A percentile compares a stretch with the other conserved stretches of the same genome.
Conservation (phyloP, 2,113 vertebrate species). For the Hydropotes inermis region DNA sequence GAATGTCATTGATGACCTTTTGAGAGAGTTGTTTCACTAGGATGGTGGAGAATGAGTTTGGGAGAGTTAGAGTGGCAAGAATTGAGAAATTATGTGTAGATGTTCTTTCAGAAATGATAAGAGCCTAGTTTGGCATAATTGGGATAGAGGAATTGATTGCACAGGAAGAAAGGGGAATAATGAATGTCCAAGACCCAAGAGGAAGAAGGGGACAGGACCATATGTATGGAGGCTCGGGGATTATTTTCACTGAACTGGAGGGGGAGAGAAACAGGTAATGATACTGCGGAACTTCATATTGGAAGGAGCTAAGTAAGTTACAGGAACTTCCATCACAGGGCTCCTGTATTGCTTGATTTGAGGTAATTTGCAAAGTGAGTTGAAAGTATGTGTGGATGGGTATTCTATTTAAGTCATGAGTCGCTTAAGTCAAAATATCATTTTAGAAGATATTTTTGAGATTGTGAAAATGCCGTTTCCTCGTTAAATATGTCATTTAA, state of each 20-base stretch:
- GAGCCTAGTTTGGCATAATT: not conserved
- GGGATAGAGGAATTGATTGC: not conserved
- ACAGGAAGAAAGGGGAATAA: not conserved
- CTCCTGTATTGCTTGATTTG: not conserved
- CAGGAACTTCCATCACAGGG: not conserved
- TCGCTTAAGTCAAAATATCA: not conserved
- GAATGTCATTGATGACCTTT: not conserved
- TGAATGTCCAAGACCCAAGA: not conserved
- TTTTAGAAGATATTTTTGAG: slow-evolving; percentile 6
- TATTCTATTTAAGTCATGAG: not conserved
- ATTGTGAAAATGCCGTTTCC: not conserved
- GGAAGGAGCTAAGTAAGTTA: not conserved
- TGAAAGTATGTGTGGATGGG: not conserved
- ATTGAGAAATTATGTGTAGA: not conserved
- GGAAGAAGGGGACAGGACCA: not conserved
- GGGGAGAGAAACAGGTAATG: not conserved
- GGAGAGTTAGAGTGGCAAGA: not conserved
- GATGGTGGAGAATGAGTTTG: not conserved
- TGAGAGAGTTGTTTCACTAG: not conserved
- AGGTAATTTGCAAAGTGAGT: not conserved
- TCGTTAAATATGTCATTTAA: not conserved
- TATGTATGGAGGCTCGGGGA: not conserved
- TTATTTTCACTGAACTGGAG: not conserved
- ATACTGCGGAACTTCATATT: not conserved
- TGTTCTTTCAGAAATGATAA: not conserved